Base-by-base conservation (phyloP, 2,113 vertebrate species). In the Lophochroa leadbeateri region DNA sequence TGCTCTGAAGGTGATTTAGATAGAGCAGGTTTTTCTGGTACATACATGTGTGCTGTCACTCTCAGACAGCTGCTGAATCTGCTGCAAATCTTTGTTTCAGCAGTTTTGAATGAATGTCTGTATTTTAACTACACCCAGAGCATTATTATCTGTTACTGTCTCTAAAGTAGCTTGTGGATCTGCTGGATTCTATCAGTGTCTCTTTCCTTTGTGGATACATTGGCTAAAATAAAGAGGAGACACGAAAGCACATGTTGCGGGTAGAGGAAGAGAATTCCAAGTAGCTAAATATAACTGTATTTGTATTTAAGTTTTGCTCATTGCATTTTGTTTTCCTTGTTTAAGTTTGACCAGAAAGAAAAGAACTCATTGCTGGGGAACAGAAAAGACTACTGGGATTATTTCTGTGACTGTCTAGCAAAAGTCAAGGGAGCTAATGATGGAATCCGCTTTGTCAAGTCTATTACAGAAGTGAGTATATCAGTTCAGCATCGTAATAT, bases 301-400 rank as follows among this genome's bases (percentile, higher is more conserved):
- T 84, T 78, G 14, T 52, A 4, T 67, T 82, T 61, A 35, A 60
- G 33, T 92, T 79, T 90, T 94, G 5, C 31, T 95, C 18, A 49
- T 23, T 91, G 11, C 23, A 18, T 93, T 91, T 82, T 85, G n/a
- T 74, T 79, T 77, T 90, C 47, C 44, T 27, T 60, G 46, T 46
- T 67, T 70, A 90, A 99, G 99, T 99, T 99, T 95, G 99, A 99
- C 97, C 99, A 99, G 97, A 99, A 99, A 75, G 99, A 99, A 97
- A 99, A 99, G 97, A 98, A 97, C 70, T 99, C 98, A 10, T 98
- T 99, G 86, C 97, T 99, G 82, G 99, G 99, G 25, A 98, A 95
- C 94, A 99, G 98, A 92, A 99, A 99, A 97, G 99, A 99, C 97
- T 99, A 99, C 97, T 99, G 99, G 99, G 99, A 99, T 97, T 99